Conservation (phyloP, 2,797 vertebrate genomes). For the Atherinosoma microstoma region DNA sequence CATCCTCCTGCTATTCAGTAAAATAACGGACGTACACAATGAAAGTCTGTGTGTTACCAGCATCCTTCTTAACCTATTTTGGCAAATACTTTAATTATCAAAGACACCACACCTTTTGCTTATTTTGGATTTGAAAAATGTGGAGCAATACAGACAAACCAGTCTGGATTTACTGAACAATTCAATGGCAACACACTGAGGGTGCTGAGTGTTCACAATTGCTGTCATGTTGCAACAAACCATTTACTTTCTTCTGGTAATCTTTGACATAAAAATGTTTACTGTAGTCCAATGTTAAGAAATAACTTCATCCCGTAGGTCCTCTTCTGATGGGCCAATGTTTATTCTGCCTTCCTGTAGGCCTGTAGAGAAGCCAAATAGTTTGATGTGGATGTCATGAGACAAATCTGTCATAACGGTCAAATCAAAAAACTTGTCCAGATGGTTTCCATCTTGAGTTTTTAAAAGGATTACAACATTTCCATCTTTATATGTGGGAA, state of each 20-base stretch:
- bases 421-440: conserved; percentile 6
- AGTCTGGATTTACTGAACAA: conserved; percentile 3
- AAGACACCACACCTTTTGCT: background rate
- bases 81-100: background rate
- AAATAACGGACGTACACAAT: conserved; percentile 38
- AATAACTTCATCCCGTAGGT: conserved; percentile 47
- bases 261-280: conserved; percentile 22
- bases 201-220: conserved; percentile 23
- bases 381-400: background rate
- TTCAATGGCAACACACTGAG: background rate
- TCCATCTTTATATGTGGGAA: conserved; percentile 27
- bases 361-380: conserved; percentile 1
- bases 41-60: conserved; percentile 31
- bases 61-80: conserved; percentile 16
- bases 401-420: background rate
- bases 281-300: conserved; percentile 22
- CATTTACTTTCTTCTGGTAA: conserved; percentile 30
- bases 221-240: conserved; percentile 28
- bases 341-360: conserved; percentile 31
- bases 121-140: conserved; percentile 6
- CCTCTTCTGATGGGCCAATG: conserved; percentile 34
- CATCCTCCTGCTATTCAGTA: conserved; percentile 15
- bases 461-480: conserved; percentile 15
- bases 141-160: background rate
- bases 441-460: conserved; percentile 14